A percentile compares a stretch with the other conserved stretches of the same genome.
Conservation (phyloP, 2,113 vertebrate species). For the Amphiprion ocellaris region DNA sequence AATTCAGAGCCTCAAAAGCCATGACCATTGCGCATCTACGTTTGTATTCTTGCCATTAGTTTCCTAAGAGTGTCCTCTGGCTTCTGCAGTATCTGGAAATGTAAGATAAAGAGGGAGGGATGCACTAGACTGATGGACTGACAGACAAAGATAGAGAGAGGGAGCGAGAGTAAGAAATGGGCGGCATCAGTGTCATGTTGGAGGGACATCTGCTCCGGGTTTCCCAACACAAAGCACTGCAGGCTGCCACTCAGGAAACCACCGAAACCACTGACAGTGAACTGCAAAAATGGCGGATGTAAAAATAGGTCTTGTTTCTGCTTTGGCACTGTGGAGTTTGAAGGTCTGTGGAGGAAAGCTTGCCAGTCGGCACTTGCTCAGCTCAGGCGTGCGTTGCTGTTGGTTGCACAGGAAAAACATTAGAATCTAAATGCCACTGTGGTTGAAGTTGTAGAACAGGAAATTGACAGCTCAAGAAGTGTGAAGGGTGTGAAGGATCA, state of each 20-base stretch:
- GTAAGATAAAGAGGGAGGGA: conserved; percentile 6
- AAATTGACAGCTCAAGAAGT: conserved; percentile 37
- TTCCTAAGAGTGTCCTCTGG: neutral
- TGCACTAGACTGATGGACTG: conserved; percentile 13
- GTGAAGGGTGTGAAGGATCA: conserved; percentile 2
- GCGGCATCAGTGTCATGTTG: conserved; percentile 32
- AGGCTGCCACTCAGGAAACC: conserved; percentile 57
- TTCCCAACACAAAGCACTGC: conserved; percentile 45
- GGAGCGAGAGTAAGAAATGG: neutral
- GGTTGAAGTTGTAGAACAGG: conserved; percentile 33
- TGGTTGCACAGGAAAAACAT: conserved; percentile 39
- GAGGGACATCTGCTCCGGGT: conserved; percentile 67
- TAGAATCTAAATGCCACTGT: conserved; percentile 16
- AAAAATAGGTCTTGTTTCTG: conserved; percentile 69
- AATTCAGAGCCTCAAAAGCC: neutral
- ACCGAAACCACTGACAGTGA: conserved; percentile 67
- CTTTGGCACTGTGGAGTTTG: conserved; percentile 40
- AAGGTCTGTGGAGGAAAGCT: conserved; percentile 44
- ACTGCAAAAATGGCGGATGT: conserved; percentile 68
- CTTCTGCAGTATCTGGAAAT: conserved; percentile 1
- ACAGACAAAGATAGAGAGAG: conserved; percentile 17
- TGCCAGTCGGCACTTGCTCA: conserved; percentile 33
- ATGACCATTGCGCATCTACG: neutral
- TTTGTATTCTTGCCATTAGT: neutral
- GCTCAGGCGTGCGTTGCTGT: conserved; percentile 41